Base-by-base conservation (phyloP, 2,888 invertebrate genomes). In the Yponomeuta evonymella region DNA sequence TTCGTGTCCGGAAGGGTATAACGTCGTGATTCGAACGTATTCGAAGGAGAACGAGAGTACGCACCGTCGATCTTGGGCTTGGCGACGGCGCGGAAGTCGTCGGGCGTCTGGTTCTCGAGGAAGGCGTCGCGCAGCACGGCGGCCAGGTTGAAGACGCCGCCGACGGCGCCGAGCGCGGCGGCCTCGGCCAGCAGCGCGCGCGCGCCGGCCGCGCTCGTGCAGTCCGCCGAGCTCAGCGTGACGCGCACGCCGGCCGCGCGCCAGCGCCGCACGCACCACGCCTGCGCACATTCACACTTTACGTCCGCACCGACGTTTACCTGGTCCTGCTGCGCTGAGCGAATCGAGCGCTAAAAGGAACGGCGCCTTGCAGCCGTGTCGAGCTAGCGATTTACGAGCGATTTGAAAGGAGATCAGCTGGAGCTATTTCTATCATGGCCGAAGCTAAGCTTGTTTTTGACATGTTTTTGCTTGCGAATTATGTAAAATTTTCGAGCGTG, bases 101-200 rank as follows among this genome's bases (percentile, higher is more conserved):
- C 95, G 72, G 94, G 94, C 0, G 95, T 95, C 87, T 96, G 97
- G 85, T 98, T 97, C 87, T 98, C 97, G 78, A 99, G 93, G 79
- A 97, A 93, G 9, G 96, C 97, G 87, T 99, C 99, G 48, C 95
- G 93, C 73, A 98, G 91, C 72, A 98, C 98, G 81, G 96, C 98
- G 36, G 99, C 99, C 78, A 99, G 93, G 89, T 99, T 98, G 93
- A 99, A 99, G 73, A 99, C 95, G 76, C 96, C 98, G 73, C 97
- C 98, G 72, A 98, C 94, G 67, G 95, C 93, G 10, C 95, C 96
- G 72, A 95, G 81, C 77, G 90, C 88, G n/a, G 93, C 93, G 12
- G 94, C 94, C 79, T 94, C 93, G 67, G 88, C 83, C 72, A 97
- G 83, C 73, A 97, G 87, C 72, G 90, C 85, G 72, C 88, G 90